Evolutionary conservation across 2,113 vertebrate genomes (phyloP).

Genomic region (Tichodroma muraria): DNA sequence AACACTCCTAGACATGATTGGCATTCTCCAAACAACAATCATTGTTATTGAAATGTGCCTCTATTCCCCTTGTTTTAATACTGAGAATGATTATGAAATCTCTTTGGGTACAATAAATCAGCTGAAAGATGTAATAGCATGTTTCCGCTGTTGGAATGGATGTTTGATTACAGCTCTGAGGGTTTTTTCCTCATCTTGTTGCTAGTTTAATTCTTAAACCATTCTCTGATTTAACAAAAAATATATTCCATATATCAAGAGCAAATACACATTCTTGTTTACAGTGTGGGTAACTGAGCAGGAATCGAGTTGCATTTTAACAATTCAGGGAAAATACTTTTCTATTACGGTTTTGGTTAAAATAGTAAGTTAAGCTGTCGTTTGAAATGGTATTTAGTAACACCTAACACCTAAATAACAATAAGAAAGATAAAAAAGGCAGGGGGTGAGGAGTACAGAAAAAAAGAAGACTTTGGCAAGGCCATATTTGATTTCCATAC

Average conservation of each 20-base stretch:
- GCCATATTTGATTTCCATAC: neutral
- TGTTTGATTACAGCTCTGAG: conserved; percentile 72
- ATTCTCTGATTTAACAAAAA: conserved; percentile 43
- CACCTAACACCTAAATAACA: neutral
- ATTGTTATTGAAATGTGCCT: conserved; percentile 86
- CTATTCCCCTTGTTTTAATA: conserved; percentile 78
- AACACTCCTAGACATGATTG: conserved; percentile 65
- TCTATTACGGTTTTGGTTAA: conserved; percentile 15
- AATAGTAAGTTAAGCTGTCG: conserved; percentile 24
- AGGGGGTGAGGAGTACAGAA: rapidly evolving
- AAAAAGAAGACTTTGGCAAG: neutral
- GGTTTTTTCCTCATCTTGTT: conserved; percentile 55
- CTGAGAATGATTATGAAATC: conserved; percentile 77
- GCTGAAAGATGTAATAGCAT: conserved; percentile 67
- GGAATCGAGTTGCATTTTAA: conserved; percentile 1
- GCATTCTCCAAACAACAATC: conserved; percentile 80
- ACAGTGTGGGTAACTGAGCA: conserved; percentile 6
- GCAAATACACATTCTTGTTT: conserved; percentile 45
- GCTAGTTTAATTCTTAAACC: conserved; percentile 63
- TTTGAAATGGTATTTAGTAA: conserved; percentile 16
- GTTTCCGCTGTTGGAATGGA: conserved; percentile 67
- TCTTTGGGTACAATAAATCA: conserved; percentile 74
- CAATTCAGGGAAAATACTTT: conserved; percentile 13
- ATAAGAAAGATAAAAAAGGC: neutral
- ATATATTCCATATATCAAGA: conserved; percentile 18